A percentile compares a stretch with the other conserved stretches of the same genome.
Evolutionary conservation across 1,140 invertebrate species (phyloP).

Genomic region (Batillaria attramentaria): DNA sequence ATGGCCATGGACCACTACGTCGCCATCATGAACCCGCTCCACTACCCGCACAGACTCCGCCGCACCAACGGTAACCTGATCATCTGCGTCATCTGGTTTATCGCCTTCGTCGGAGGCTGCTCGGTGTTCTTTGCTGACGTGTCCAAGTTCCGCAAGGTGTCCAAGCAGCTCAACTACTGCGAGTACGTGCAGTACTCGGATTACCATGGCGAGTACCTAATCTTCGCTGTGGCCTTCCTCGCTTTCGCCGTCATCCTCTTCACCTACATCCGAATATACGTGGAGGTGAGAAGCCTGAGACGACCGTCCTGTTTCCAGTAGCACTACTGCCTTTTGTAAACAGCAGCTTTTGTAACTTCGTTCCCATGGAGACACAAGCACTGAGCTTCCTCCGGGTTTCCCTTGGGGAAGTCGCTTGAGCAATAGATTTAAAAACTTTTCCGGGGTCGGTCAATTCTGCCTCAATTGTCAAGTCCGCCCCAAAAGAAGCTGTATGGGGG

Average conservation of each 20-base stretch:
- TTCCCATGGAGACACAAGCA: too few species aligned
- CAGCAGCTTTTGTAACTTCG: too few species aligned
- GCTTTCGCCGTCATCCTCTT: conserved; percentile 67
- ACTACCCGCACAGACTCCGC: conserved; percentile 80
- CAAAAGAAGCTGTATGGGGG: too few species aligned
- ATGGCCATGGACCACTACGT: conserved; percentile 84
- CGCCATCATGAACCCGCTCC: conserved; percentile 87
- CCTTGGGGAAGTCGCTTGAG: too few species aligned
- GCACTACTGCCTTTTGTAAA: too few species aligned
- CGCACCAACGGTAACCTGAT: conserved; percentile 79
- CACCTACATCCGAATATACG: conserved; percentile 56
- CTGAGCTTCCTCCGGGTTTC: too few species aligned
- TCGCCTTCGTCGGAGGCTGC: conserved; percentile 75
- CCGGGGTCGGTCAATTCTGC: too few species aligned
- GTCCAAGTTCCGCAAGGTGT: conserved; percentile 49
- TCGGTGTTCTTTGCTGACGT: conserved; percentile 57
- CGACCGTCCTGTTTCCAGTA: too few species aligned
- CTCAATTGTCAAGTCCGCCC: too few species aligned
- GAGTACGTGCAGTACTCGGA: conserved; percentile 70
- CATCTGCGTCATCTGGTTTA: conserved; percentile 78
- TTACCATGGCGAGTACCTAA: conserved; percentile 60
- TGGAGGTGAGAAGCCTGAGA: conserved; percentile 51
- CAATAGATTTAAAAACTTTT: too few species aligned
- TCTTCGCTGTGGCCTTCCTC: conserved; percentile 70
- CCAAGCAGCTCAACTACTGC: conserved; percentile 61